Evolutionary conservation across 2,797 vertebrate species (phyloP).

Genomic region (Melanotaenia trifasciata): DNA sequence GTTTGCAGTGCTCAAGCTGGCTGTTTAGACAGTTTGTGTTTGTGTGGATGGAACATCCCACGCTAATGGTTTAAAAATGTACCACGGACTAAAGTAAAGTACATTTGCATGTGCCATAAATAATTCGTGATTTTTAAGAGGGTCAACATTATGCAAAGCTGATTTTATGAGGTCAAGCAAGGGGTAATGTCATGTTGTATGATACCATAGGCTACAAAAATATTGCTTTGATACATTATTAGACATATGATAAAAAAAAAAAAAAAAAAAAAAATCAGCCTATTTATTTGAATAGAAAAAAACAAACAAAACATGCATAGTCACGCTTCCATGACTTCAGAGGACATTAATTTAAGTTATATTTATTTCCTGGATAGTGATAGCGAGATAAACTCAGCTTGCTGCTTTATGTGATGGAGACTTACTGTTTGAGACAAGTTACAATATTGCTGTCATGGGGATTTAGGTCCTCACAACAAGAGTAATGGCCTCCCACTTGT

Average conservation of each 20-base stretch:
- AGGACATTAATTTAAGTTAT: neutral
- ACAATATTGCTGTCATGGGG: neutral
- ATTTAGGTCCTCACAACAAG: neutral
- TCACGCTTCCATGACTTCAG: neutral
- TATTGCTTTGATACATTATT: slow-evolving; percentile 11
- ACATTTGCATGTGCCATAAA: slow-evolving; percentile 47
- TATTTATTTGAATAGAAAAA: neutral
- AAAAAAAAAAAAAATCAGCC: neutral
- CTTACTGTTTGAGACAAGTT: neutral
- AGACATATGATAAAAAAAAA: neutral
- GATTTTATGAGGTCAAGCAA: slow-evolving; percentile 46
- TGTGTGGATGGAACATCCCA: slow-evolving; percentile 23
- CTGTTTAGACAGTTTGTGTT: slow-evolving; percentile 27
- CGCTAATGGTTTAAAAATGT: slow-evolving; percentile 26
- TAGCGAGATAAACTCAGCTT: neutral
- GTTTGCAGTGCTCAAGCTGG: slow-evolving; percentile 9
- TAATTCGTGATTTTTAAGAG: slow-evolving; percentile 45
- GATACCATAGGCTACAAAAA: slow-evolving; percentile 15
- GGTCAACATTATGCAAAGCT: slow-evolving; percentile 36
- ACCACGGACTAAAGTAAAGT: slow-evolving; percentile 29
- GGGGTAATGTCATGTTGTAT: slow-evolving; percentile 25
- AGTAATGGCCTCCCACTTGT: neutral
- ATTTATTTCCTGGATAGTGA: neutral
- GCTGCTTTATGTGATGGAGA: neutral
- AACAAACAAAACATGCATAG: neutral